phyloP scores from a whole-genome alignment of 1,140 invertebrate species.

The Spodoptera frugiperda region DNA sequence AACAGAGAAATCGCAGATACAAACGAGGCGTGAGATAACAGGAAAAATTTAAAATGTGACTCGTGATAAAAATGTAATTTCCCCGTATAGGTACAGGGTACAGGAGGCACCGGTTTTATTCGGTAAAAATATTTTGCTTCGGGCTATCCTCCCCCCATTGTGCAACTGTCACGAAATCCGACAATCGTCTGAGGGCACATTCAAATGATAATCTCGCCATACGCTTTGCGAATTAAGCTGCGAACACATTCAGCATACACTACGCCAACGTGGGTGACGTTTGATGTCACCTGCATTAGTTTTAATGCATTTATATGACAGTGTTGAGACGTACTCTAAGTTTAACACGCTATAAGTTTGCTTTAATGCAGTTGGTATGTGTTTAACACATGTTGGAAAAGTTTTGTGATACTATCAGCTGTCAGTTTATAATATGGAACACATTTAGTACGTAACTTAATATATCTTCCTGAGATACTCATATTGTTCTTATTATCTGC shows the following conservation, averaged over 20 bases:
- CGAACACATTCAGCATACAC: conserved; percentile 45
- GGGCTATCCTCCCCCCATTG: conserved; percentile 62
- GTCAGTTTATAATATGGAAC: conserved; percentile 11
- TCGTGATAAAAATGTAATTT: conserved; percentile 60
- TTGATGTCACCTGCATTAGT: conserved; percentile 37
- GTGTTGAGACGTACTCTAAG: conserved; percentile 23
- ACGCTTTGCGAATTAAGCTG: conserved; percentile 73
- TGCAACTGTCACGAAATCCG: conserved; percentile 71
- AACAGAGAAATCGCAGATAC: conserved; percentile 24
- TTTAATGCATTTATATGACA: conserved; percentile 39
- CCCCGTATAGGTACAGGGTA: conserved; percentile 51
- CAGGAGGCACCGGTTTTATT: conserved; percentile 57
- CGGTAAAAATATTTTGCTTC: conserved; percentile 64
- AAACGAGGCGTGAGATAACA: conserved; percentile 48
- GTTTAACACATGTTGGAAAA: conserved; percentile 41
- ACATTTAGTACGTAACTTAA: conserved; percentile 30
- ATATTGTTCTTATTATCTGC: conserved; percentile 15
- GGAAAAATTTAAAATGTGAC: conserved; percentile 49
- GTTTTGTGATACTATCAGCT: conserved; percentile 9
- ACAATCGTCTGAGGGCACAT: conserved; percentile 76
- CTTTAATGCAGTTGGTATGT: conserved; percentile 25
- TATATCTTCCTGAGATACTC: conserved; percentile 10
- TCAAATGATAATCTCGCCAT: conserved; percentile 79
- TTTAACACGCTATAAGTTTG: conserved; percentile 24
- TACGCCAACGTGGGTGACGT: conserved; percentile 26